A percentile compares a stretch with the other conserved stretches of the same genome.
phyloP scores from a whole-genome alignment of 2,888 invertebrate genomes.

The Psylliodes chrysocephalus region DNA sequence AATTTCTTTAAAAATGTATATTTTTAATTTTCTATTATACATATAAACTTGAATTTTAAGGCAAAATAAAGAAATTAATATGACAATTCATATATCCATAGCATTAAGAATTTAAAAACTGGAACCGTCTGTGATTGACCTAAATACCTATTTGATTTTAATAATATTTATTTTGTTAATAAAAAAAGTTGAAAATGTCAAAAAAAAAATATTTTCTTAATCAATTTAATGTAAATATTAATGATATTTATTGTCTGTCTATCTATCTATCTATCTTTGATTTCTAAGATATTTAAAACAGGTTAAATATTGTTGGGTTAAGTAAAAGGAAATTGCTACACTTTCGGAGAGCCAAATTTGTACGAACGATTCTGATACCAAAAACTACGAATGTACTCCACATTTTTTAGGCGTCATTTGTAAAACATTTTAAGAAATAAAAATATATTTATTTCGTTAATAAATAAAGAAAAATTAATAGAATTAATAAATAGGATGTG shows the following conservation, averaged over 20 bases:
- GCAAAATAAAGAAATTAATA: not conserved
- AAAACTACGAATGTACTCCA: constrained; percentile 9
- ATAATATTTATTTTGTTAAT: constrained; percentile 27
- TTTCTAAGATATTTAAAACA: constrained; percentile 4
- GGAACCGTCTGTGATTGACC: constrained; percentile 26
- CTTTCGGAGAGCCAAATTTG: constrained; percentile 24
- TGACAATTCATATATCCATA: constrained; percentile 21
- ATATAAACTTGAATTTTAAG: not conserved
- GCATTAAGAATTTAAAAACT: constrained; percentile 25
- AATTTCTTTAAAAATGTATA: not conserved
- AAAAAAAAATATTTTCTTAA: constrained; percentile 22
- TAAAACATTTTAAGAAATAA: not conserved
- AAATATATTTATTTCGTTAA: not conserved
- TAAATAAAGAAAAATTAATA: too few relatives aligned
- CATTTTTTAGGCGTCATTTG: too few relatives aligned
- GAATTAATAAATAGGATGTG: too few relatives aligned
- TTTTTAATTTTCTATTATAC: not conserved
- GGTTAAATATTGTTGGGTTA: constrained; percentile 34
- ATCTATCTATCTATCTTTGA: constrained; percentile 8
- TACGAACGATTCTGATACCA: constrained; percentile 12
- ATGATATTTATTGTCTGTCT: too few relatives aligned
- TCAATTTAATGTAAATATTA: constrained; percentile 24
- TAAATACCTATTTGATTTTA: constrained; percentile 23
- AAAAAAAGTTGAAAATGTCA: constrained; percentile 22
- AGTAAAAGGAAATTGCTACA: constrained; percentile 27